Base-by-base conservation (phyloP, 2,888 invertebrate genomes). In the Clanis bilineata region DNA sequence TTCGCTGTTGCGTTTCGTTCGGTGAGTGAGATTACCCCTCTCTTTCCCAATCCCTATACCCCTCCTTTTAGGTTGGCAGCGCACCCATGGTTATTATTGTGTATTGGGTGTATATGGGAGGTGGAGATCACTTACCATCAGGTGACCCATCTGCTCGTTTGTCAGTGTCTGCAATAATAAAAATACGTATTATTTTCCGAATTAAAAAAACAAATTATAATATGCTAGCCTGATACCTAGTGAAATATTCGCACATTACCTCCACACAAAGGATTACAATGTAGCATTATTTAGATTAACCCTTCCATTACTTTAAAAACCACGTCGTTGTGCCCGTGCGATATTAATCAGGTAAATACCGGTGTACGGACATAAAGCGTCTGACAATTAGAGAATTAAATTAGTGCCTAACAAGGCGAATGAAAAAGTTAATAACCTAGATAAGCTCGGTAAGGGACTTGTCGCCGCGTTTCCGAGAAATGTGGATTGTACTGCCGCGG, bases 231-330 rank as follows among this genome's bases (percentile, higher is more conserved):
- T 18, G 18, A 41, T 7, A 41, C 41, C 6, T 7, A 7, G 25
- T 47, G 47, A 47, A 47, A 15, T 47, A 47, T 47, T 15, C 15
- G 25, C 47, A 25, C 47, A 41, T 47, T 47, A 47, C 25, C n/a
- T 12, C 25, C 15, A 25, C 15, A 47, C 47, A 47, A 15, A 25
- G 28, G 18, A 41, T 28, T 15, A 47, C 47, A 15, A 23, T 25
- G 9, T 47, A 47, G 41, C 41, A 9, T 41, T 41, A 41, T 41
- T 41, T 41, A 41, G 41, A 47, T 66, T 70, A 73, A 63, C 62
- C 63, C 56, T 57, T 56, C 23, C 22, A 56, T 56, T 56, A 56
- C 41, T 25, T 56, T 23, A 41, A 56, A 41, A 45, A 45, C 36
- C 56, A 54, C 54, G 44, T 41, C 18, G 41, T 41, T 41, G 56